phyloP scores from a whole-genome alignment of 2,797 vertebrate species.

The Tachyglossus aculeatus region DNA sequence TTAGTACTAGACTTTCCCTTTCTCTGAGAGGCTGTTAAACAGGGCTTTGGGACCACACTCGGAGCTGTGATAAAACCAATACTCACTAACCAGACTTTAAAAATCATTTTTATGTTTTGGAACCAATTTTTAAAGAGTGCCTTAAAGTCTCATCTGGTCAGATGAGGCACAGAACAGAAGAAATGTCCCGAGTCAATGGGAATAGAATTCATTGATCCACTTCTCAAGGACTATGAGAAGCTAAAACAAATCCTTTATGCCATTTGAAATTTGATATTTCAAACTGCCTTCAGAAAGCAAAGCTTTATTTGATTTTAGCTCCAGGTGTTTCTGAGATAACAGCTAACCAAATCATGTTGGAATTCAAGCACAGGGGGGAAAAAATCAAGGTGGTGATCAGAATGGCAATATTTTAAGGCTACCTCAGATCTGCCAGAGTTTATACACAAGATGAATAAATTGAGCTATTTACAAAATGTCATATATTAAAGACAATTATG shows the following conservation, averaged over 20 bases:
- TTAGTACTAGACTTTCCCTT: neutral
- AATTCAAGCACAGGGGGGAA: neutral
- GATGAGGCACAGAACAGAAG: neutral
- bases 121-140: too few species aligned
- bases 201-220: neutral
- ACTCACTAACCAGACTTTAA: neutral
- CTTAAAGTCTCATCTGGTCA: neutral
- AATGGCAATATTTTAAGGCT: rapidly evolving
- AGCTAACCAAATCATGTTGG: neutral
- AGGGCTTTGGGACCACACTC: neutral
- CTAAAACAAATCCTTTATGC: neutral
- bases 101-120: neutral
- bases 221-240: neutral
- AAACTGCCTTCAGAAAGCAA: neutral
- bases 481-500: too few species aligned
- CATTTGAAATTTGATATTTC: neutral
- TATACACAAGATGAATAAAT: neutral
- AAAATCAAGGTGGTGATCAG: rapidly evolving
- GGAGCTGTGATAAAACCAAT: neutral
- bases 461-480: too few species aligned
- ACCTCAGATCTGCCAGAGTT: neutral
- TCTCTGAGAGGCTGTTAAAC: neutral
- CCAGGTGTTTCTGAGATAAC: neutral
- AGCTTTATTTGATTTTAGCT: neutral
- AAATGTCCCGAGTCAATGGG: neutral